Percentiles rank a stretch among this genome's conserved stretches.
These are phyloP conservation scores for Urocynchramus pylzowi DNA, from an alignment of 2,113 vertebrate species.

Conservation along the genomic window DNA sequence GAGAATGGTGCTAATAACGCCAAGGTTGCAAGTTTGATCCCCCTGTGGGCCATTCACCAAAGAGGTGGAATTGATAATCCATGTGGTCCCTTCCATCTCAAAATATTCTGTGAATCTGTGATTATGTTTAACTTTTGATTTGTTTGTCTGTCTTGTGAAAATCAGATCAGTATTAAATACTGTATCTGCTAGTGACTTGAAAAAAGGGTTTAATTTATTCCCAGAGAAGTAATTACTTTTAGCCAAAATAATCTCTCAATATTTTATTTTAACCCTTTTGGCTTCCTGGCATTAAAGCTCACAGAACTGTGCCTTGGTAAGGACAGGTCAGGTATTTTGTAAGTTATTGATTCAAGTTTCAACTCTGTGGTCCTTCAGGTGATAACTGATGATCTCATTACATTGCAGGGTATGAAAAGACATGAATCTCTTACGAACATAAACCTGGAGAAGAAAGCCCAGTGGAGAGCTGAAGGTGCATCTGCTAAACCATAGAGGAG, in stretches of 20 bases:
- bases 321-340: background rate
- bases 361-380: background rate
- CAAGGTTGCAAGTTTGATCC: constrained; percentile 53
- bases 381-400: background rate
- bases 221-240: background rate
- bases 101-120: background rate
- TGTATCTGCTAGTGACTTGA: background rate
- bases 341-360: background rate
- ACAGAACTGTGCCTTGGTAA: background rate
- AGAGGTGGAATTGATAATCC: background rate
- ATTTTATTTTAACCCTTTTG: background rate
- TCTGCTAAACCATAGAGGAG: constrained; percentile 34
- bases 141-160: background rate
- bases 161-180: background rate
- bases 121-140: background rate
- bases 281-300: background rate
- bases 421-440: constrained; percentile 74
- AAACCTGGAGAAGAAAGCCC: constrained; percentile 87
- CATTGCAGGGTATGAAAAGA: constrained; percentile 75
- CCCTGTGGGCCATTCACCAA: background rate
- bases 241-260: background rate
- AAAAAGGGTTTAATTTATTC: background rate
- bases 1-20: constrained; percentile 54
- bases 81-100: background rate
- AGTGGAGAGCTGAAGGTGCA: constrained; percentile 61